phyloP scores from a whole-genome alignment of 2,888 invertebrate genomes.

The Blastobasis adustella region DNA sequence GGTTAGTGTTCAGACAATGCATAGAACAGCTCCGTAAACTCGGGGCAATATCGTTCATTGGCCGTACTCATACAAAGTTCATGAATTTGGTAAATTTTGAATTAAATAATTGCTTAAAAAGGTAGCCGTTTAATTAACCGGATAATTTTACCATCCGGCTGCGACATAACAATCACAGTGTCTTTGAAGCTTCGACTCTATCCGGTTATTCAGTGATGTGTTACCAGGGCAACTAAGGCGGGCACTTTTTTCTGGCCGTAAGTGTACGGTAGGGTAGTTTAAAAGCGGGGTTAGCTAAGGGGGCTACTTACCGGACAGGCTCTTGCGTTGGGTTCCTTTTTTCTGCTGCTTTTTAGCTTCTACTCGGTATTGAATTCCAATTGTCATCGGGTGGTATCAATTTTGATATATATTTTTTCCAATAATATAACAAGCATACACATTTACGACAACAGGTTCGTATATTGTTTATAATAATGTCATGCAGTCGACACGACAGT shows the following conservation, averaged over 20 bases:
- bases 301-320: slow-evolving; percentile 87
- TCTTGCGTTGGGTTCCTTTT: slow-evolving; percentile 82
- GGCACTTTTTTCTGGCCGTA: slow-evolving; percentile 30
- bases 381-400: slow-evolving; percentile 27
- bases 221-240: too few species aligned
- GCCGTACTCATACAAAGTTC: too few species aligned
- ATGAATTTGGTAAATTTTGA: too few species aligned
- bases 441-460: slow-evolving; percentile 57
- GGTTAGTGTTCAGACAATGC: too few species aligned
- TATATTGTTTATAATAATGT: slow-evolving; percentile 48
- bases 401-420: slow-evolving; percentile 39
- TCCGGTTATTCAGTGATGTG: too few species aligned
- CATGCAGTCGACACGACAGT: slow-evolving; percentile 73
- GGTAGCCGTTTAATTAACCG: too few species aligned
- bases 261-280: slow-evolving; percentile 35
- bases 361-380: slow-evolving; percentile 45
- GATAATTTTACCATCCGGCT: too few species aligned
- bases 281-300: slow-evolving; percentile 63
- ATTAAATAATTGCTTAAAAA: too few species aligned
- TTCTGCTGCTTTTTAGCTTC: slow-evolving; percentile 97
- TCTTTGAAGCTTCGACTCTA: too few species aligned
- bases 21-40: too few species aligned
- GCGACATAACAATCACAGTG: too few species aligned
- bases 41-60: too few species aligned
- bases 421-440: slow-evolving; percentile 56